phyloP scores from a whole-genome alignment of 2,888 invertebrate species.

The Anarsia innoxiella region DNA sequence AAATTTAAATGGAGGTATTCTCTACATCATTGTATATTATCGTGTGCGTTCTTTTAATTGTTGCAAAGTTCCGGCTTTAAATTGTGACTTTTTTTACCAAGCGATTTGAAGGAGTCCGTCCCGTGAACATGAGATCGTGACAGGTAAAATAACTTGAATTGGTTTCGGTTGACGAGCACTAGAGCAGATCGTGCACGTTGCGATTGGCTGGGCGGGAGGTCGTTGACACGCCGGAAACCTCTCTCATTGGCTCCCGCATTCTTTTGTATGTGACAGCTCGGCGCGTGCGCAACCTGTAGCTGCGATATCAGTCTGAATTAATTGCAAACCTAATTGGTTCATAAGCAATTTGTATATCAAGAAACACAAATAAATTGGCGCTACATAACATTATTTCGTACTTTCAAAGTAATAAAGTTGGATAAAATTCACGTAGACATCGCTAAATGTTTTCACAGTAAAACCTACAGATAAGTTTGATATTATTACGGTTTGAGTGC shows the following conservation, averaged over 20 bases:
- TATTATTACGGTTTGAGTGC: constrained; percentile 48
- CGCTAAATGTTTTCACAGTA: constrained; percentile 26
- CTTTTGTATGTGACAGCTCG: constrained; percentile 18
- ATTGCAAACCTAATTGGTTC: constrained; percentile 12
- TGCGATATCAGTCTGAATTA: constrained; percentile 14
- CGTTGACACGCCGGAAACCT: constrained; percentile 47
- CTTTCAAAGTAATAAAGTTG: too few relatives aligned
- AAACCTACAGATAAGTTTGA: constrained; percentile 35
- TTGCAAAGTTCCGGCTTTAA: constrained; percentile 1
- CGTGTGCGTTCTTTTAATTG: too few relatives aligned
- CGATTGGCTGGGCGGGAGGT: constrained; percentile 47
- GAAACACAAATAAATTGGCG: too few relatives aligned
- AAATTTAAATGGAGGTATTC: too few relatives aligned
- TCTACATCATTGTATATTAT: too few relatives aligned
- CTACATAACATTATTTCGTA: too few relatives aligned
- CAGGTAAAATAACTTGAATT: constrained; percentile 45
- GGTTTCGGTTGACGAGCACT: constrained; percentile 54
- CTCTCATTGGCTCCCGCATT: constrained; percentile 23
- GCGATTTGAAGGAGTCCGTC: constrained; percentile 21
- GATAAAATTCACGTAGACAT: constrained; percentile 6
- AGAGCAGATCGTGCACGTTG: constrained; percentile 39
- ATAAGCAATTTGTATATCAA: too few relatives aligned
- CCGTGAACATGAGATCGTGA: constrained; percentile 38
- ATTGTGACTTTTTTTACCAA: constrained; percentile 17
- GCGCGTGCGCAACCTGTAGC: constrained; percentile 25